Evolutionary conservation across 2,888 invertebrate species (phyloP).

Genomic region (Smittia sp.): DNA sequence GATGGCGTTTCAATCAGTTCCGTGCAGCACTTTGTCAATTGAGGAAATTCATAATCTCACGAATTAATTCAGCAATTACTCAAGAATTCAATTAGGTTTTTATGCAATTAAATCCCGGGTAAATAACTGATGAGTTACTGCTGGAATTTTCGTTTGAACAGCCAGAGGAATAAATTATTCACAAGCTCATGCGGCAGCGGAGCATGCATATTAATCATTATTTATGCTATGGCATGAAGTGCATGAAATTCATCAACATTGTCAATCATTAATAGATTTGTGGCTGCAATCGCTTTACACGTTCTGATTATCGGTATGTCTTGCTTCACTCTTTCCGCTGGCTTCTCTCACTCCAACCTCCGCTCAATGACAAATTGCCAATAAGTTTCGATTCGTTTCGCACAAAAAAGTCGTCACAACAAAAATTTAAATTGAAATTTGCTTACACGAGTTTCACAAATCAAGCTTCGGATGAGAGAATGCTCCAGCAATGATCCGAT

Average conservation of each 20-base stretch:
- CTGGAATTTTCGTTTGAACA: not conserved
- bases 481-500: not conserved
- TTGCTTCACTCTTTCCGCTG: not conserved
- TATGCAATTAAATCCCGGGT: slow-evolving; percentile 16
- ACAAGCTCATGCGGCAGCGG: not conserved
- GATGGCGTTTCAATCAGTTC: not conserved
- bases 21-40: not conserved
- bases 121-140: not conserved
- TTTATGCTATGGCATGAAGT: not conserved
- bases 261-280: slow-evolving; percentile 23
- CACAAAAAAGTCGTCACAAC: not conserved
- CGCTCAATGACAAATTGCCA: slow-evolving; percentile 14
- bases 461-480: slow-evolving; percentile 23
- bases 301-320: slow-evolving; percentile 18
- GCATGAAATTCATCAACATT: not conserved
- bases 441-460: slow-evolving; percentile 29
- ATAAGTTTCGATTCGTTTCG: slow-evolving; percentile 13
- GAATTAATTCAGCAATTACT: not conserved
- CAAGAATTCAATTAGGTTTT: not conserved
- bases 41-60: slow-evolving; percentile 1
- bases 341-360: not conserved
- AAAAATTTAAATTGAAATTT: slow-evolving; percentile 37
- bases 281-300: not conserved
- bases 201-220: slow-evolving; percentile 25
- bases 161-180: not conserved